Percentiles rank a stretch among this genome's conserved stretches.
Conservation (phyloP, 2,797 vertebrate genomes). For the Gephyroberyx darwinii region DNA sequence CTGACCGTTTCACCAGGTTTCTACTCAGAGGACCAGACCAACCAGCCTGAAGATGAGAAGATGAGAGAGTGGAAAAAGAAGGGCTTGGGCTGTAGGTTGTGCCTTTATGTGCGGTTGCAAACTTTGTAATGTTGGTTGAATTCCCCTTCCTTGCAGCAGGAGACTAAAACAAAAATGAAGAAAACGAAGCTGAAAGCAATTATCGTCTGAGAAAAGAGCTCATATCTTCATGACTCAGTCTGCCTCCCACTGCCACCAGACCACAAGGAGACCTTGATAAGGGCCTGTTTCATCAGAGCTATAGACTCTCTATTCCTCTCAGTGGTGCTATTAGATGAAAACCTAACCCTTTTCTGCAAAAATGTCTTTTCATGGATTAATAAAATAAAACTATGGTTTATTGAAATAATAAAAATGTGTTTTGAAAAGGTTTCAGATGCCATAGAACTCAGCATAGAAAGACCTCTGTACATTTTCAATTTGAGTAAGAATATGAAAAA, state of each 20-base stretch:
- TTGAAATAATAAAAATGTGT: constrained; percentile 42
- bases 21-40: constrained; percentile 40
- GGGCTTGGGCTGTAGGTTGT: constrained; percentile 11
- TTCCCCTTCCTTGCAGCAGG: constrained; percentile 39
- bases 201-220: constrained; percentile 64
- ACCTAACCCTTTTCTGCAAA: constrained; percentile 15
- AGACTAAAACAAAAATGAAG: constrained; percentile 50
- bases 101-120: constrained; percentile 57
- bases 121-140: constrained; percentile 43
- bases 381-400: constrained; percentile 33
- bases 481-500: constrained; percentile 32
- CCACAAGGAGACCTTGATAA: constrained; percentile 66
- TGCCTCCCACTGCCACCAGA: constrained; percentile 55
- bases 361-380: constrained; percentile 12
- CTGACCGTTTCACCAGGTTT: constrained; percentile 65
- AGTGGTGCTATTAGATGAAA: constrained; percentile 36
- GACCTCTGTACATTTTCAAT: constrained; percentile 28
- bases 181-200: constrained; percentile 75
- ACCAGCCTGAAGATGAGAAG: constrained; percentile 25
- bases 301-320: constrained; percentile 17
- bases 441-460: background rate
- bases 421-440: constrained; percentile 30
- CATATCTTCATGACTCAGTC: constrained; percentile 60
- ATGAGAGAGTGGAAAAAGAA: constrained; percentile 30
- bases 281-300: constrained; percentile 44